These are phyloP conservation scores for Cyrtodaria siliqua DNA, from an alignment of 2,888 invertebrate genomes.

Conservation along the genomic window DNA sequence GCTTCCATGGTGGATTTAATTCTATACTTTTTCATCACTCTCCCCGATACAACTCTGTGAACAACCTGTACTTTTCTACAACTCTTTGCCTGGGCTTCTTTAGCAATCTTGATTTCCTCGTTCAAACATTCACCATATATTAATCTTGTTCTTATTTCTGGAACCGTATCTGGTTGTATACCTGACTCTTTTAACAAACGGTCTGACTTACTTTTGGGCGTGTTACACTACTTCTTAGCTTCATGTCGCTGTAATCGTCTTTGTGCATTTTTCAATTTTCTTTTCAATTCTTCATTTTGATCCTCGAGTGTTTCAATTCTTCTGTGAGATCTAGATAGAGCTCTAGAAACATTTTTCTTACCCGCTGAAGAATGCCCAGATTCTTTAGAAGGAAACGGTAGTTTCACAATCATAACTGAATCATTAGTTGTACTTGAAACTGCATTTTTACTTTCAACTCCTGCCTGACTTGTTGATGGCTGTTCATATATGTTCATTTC, in stretches of 20 bases:
- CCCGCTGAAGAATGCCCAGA: not conserved
- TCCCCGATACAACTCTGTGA: slow-evolving; percentile 12
- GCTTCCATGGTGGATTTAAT: slow-evolving; percentile 2
- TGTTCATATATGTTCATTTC: too few relatives aligned
- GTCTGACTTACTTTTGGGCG: slow-evolving; percentile 34
- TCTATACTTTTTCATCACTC: slow-evolving; percentile 35
- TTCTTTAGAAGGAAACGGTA: not conserved
- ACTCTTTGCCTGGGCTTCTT: not conserved
- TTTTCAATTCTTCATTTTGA: slow-evolving; percentile 23
- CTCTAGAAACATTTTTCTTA: slow-evolving; percentile 15
- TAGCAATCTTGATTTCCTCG: slow-evolving; percentile 16
- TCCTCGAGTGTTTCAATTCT: slow-evolving; percentile 26
- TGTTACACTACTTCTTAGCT: not conserved
- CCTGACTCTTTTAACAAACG: slow-evolving; percentile 13
- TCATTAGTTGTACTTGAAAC: slow-evolving; percentile 9
- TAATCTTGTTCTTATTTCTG: slow-evolving; percentile 28
- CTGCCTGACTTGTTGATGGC: too few relatives aligned
- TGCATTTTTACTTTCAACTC: slow-evolving; percentile 14
- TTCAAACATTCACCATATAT: slow-evolving; percentile 26
- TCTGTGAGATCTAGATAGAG: slow-evolving; percentile 25
- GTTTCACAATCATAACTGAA: too few relatives aligned
- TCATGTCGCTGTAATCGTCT: slow-evolving; percentile 13
- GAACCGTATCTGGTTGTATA: slow-evolving; percentile 25
- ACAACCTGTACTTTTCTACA: not conserved
- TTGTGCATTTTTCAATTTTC: slow-evolving; percentile 26